Evolutionary conservation across 2,888 invertebrate species (phyloP).

Genomic region (Orthosia gothica): DNA sequence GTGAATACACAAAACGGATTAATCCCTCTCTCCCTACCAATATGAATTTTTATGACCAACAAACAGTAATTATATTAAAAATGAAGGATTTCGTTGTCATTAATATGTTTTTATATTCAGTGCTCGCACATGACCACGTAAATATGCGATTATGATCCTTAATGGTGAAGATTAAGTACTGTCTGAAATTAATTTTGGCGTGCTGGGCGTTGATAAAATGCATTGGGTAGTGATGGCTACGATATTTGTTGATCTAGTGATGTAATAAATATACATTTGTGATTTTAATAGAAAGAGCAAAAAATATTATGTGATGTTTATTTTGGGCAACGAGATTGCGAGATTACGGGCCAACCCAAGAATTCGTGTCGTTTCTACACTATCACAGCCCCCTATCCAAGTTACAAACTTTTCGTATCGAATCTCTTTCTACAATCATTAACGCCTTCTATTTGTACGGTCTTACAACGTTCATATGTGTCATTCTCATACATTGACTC

Average conservation of each 20-base stretch:
- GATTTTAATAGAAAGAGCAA: neutral
- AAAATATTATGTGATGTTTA: neutral
- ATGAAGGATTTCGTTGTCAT: conserved; percentile 60
- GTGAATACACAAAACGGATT: conserved; percentile 51
- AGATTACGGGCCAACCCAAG: no score
- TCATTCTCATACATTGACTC: no score
- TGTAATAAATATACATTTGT: neutral
- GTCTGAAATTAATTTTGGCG: conserved; percentile 27
- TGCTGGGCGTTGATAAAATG: conserved; percentile 15
- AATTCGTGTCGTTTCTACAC: no score
- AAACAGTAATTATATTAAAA: conserved; percentile 67
- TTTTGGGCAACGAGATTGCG: conserved; percentile 13
- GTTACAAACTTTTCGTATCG: no score
- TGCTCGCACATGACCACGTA: conserved; percentile 28
- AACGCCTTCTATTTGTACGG: no score
- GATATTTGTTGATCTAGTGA: neutral
- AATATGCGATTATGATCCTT: conserved; percentile 39
- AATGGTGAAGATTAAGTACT: conserved; percentile 21
- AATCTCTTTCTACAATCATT: no score
- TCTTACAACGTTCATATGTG: no score
- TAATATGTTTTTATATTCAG: conserved; percentile 55
- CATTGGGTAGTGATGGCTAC: neutral
- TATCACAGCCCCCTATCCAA: no score
- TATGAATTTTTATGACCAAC: conserved; percentile 67
- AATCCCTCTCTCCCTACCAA: no score